A percentile compares a stretch with the other conserved stretches of the same genome.
Evolutionary conservation across 2,888 invertebrate genomes (phyloP).

Genomic region (Chaitophorus viminalis): DNA sequence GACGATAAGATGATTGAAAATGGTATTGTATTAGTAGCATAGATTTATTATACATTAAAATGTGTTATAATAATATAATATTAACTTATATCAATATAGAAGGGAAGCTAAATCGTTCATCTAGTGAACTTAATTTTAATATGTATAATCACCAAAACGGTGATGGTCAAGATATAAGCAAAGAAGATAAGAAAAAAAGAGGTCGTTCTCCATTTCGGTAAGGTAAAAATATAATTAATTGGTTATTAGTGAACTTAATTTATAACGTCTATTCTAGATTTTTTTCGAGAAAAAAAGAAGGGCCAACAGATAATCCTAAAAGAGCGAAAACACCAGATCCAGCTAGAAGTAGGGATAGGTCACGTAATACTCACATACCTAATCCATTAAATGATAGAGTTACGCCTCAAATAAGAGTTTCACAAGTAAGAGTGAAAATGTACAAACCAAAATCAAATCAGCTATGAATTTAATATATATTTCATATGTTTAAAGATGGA

Average conservation of each 20-base stretch:
- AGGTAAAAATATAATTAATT: not conserved
- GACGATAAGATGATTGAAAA: slow-evolving; percentile 63
- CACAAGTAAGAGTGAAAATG: slow-evolving; percentile 66
- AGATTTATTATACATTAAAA: not conserved
- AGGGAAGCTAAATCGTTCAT: slow-evolving; percentile 75
- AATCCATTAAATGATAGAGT: slow-evolving; percentile 63
- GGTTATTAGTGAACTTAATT: not conserved
- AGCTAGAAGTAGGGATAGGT: slow-evolving; percentile 15
- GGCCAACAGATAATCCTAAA: slow-evolving; percentile 76
- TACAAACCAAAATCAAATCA: not conserved
- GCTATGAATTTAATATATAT: slow-evolving; percentile 5
- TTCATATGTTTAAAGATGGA: slow-evolving; percentile 41
- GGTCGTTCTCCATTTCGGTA: slow-evolving; percentile 92
- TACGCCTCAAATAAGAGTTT: slow-evolving; percentile 67
- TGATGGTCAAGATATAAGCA: slow-evolving; percentile 64
- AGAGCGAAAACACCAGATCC: slow-evolving; percentile 80
- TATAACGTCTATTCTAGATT: slow-evolving; percentile 71
- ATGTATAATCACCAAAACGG: slow-evolving; percentile 68
- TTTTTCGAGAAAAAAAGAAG: slow-evolving; percentile 82
- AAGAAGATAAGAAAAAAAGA: slow-evolving; percentile 80
- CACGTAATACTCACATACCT: slow-evolving; percentile 41
- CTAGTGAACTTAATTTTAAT: slow-evolving; percentile 82
- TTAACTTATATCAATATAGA: slow-evolving; percentile 47
- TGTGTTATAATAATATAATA: not conserved
- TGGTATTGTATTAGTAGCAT: slow-evolving; percentile 8